Percentiles rank a stretch among this genome's conserved stretches.
phyloP scores from a whole-genome alignment of 2,113 vertebrate species.

The Oreochromis spilurus region DNA sequence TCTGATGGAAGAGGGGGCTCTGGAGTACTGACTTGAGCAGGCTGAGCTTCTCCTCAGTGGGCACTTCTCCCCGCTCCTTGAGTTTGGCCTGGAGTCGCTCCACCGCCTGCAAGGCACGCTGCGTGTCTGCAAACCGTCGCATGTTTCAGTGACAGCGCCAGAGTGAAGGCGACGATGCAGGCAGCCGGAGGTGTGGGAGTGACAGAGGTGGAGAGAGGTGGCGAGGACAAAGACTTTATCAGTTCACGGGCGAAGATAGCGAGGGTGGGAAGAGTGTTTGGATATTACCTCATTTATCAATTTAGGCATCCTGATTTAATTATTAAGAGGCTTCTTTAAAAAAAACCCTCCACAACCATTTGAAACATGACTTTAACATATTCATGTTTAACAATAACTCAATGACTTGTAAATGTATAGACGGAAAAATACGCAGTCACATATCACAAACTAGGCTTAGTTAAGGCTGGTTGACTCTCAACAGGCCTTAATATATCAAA shows the following conservation, averaged over 20 bases:
- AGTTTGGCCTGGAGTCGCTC: slow-evolving; percentile 91
- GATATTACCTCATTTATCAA: not conserved
- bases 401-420: not conserved
- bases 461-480: slow-evolving; percentile 6
- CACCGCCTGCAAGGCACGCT: slow-evolving; percentile 89
- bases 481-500: slow-evolving; percentile 21
- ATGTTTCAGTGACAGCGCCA: slow-evolving; percentile 62
- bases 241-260: not conserved
- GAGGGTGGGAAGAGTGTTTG: not conserved
- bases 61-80: slow-evolving; percentile 85
- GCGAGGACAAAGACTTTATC: slow-evolving; percentile 23
- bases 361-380: not conserved
- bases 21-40: slow-evolving; percentile 90
- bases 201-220: not conserved
- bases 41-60: slow-evolving; percentile 87
- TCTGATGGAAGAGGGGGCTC: slow-evolving; percentile 97
- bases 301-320: not conserved
- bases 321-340: not conserved
- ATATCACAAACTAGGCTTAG: slow-evolving; percentile 19
- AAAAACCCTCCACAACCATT: not conserved
- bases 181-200: not conserved
- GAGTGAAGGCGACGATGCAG: not conserved
- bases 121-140: slow-evolving; percentile 78
- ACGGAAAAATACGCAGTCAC: not conserved
- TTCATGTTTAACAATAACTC: not conserved